phyloP scores from a whole-genome alignment of 2,797 vertebrate genomes.

The Cirrhinus mrigala region DNA sequence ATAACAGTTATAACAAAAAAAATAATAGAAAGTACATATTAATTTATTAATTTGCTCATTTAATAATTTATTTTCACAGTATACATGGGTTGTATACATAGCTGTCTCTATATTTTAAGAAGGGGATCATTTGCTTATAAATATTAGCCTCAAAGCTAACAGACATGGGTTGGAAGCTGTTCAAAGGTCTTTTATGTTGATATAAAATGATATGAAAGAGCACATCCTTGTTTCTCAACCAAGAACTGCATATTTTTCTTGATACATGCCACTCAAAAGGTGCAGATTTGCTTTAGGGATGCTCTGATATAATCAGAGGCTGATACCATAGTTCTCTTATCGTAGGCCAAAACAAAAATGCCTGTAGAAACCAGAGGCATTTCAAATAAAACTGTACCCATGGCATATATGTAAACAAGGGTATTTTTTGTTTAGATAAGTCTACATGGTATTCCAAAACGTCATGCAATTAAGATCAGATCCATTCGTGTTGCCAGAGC shows the following conservation, averaged over 20 bases:
- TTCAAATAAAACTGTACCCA: slow-evolving; percentile 14
- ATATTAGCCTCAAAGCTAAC: background rate
- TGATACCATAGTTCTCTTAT: slow-evolving; percentile 36
- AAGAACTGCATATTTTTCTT: background rate
- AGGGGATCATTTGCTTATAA: background rate
- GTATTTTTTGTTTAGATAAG: slow-evolving; percentile 2
- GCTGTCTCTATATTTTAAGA: background rate
- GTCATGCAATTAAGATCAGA: slow-evolving; percentile 12
- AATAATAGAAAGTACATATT: too few relatives aligned
- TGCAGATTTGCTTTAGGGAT: slow-evolving; percentile 4
- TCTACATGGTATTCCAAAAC: background rate
- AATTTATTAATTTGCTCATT: too few relatives aligned
- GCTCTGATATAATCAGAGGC: slow-evolving; percentile 35
- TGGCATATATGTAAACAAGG: slow-evolving; percentile 35
- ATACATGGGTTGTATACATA: background rate
- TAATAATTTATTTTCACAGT: background rate
- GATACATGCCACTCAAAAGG: background rate
- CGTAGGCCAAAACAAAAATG: slow-evolving; percentile 46
- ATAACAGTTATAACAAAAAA: too few relatives aligned
- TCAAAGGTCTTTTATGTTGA: background rate
- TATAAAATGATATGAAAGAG: background rate
- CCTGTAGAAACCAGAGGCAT: slow-evolving; percentile 29
- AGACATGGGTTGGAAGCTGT: background rate
- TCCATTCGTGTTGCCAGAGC: background rate
- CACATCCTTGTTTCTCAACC: background rate